These are phyloP conservation scores for Scophthalmus maximus DNA, from an alignment of 2,113 vertebrate genomes.

Conservation along the genomic window DNA sequence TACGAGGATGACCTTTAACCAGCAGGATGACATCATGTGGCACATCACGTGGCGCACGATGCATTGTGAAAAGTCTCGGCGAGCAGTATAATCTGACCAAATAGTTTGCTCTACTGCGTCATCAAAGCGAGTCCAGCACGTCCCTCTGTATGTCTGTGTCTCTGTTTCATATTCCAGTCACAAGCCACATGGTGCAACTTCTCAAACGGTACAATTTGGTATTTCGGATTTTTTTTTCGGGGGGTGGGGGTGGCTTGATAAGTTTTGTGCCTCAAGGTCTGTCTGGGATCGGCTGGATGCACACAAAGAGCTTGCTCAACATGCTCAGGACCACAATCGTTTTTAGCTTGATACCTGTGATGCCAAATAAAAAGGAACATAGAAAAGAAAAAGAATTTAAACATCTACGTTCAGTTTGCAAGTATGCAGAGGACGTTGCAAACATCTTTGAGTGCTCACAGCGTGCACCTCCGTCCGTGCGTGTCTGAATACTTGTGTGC, in stretches of 20 bases:
- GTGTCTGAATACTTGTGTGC: conserved; percentile 43
- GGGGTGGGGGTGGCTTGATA: conserved; percentile 42
- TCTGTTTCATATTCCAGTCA: conserved; percentile 77
- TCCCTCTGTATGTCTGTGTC: conserved; percentile 55
- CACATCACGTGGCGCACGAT: conserved; percentile 8
- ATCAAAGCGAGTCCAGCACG: conserved; percentile 66
- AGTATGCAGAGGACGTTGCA: conserved; percentile 23
- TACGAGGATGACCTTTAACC: conserved; percentile 68
- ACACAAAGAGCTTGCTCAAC: conserved; percentile 40
- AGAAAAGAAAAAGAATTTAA: conserved; percentile 4
- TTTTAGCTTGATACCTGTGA: conserved; percentile 29
- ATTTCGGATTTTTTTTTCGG: conserved; percentile 44
- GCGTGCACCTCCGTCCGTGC: conserved; percentile 4
- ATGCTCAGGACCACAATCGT: conserved; percentile 9
- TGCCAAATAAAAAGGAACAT: conserved; percentile 11
- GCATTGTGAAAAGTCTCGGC: conserved; percentile 49
- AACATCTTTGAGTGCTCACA: conserved; percentile 42
- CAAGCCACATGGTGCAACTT: conserved; percentile 65
- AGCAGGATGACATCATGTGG: conserved; percentile 32
- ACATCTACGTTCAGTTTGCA: conserved; percentile 48
- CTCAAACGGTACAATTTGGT: conserved; percentile 69
- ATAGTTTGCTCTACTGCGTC: conserved; percentile 70
- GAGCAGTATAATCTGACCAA: conserved; percentile 46
- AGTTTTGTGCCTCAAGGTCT: conserved; percentile 67
- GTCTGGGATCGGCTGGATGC: conserved; percentile 67